Conservation (phyloP, 1,140 invertebrate genomes). For the Carcinoscorpius rotundicauda region DNA sequence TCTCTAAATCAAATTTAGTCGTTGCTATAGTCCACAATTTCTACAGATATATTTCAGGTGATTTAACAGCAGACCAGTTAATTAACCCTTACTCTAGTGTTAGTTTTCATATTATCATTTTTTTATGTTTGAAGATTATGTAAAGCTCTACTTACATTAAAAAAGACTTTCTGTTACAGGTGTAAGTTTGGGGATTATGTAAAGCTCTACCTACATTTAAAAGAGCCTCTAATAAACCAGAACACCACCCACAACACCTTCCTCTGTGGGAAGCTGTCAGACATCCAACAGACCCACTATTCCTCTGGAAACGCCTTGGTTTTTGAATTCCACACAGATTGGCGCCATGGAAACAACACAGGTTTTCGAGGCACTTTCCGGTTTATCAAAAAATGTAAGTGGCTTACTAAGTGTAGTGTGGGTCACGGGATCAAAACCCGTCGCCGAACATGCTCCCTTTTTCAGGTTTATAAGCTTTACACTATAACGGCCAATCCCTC, state of each 20-base stretch:
- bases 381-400: slow-evolving; percentile 61
- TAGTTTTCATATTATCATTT: no score
- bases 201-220: slow-evolving; percentile 60
- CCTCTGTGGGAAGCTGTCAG: slow-evolving; percentile 52
- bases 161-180: slow-evolving; percentile 29
- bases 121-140: slow-evolving; percentile 45
- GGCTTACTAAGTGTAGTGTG: no score
- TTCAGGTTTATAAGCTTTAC: no score
- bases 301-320: slow-evolving; percentile 63
- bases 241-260: slow-evolving; percentile 58
- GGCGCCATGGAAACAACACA: slow-evolving; percentile 44
- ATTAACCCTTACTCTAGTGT: no score
- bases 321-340: slow-evolving; percentile 62
- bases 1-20: no score
- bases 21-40: no score
- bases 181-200: slow-evolving; percentile 49
- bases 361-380: slow-evolving; percentile 66
- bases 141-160: slow-evolving; percentile 64
- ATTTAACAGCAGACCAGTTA: no score
- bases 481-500: no score
- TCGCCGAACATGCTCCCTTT: no score
- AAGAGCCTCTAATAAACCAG: slow-evolving; percentile 55
- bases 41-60: no score
- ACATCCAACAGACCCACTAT: slow-evolving; percentile 61
- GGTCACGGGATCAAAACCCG: no score